phyloP scores from a whole-genome alignment of 2,113 vertebrate genomes.

The Ammospiza nelsoni region DNA sequence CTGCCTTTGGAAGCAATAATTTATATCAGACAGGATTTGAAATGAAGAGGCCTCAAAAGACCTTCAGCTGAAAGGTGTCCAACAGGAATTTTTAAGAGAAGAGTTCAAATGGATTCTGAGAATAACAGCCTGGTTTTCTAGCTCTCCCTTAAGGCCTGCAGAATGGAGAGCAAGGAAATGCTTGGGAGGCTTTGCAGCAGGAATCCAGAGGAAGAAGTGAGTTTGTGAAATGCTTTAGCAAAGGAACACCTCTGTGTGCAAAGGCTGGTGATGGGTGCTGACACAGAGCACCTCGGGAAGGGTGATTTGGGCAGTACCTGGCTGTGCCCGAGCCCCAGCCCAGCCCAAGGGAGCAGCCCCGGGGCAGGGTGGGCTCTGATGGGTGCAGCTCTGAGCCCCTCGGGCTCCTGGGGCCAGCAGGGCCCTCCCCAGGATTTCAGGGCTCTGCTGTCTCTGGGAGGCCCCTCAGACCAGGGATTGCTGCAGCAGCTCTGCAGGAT shows the following conservation, averaged over 20 bases:
- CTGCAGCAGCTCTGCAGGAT: neutral
- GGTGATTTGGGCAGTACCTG: no score
- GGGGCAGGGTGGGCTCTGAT: neutral
- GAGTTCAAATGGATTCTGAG: neutral
- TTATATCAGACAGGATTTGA: slow-evolving; percentile 21
- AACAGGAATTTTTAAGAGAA: slow-evolving; percentile 19
- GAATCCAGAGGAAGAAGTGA: neutral
- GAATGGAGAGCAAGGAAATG: neutral
- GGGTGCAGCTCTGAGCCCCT: neutral
- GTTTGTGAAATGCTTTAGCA: neutral
- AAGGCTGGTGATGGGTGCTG: accelerated
- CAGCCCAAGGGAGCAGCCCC: neutral
- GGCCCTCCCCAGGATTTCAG: neutral
- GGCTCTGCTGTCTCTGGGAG: neutral
- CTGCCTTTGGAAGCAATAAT: slow-evolving; percentile 27
- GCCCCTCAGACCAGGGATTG: neutral
- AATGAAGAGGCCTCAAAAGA: slow-evolving; percentile 41
- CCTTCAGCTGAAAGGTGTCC: slow-evolving; percentile 19
- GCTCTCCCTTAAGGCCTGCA: neutral
- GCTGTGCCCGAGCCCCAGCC: neutral
- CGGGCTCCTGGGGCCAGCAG: neutral
- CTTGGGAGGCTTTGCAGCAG: neutral
- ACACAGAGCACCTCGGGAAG: no score
- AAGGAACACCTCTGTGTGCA: neutral
- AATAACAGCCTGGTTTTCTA: neutral